phyloP scores from a whole-genome alignment of 2,113 vertebrate genomes.

The Lampris incognitus region DNA sequence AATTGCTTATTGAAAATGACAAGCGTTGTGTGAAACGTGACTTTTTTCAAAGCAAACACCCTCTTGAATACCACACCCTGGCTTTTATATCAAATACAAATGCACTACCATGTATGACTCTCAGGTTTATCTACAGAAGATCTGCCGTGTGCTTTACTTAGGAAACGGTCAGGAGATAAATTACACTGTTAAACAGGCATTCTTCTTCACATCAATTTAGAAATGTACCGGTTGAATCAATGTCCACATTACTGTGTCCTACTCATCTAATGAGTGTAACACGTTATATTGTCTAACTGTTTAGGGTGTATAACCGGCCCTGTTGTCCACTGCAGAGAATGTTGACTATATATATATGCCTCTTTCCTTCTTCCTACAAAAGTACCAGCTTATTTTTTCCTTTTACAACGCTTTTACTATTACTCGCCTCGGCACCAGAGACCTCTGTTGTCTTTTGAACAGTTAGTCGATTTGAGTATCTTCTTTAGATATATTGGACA shows the following conservation, averaged over 20 bases:
- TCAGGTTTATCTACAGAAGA: conserved; percentile 81
- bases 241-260: conserved; percentile 35
- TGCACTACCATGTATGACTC: conserved; percentile 54
- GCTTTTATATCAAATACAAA: conserved; percentile 81
- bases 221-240: conserved; percentile 28
- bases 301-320: conserved; percentile 9
- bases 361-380: conserved; percentile 21
- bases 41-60: background rate
- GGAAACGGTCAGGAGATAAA: too few relatives aligned
- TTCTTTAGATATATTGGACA: conserved; percentile 81
- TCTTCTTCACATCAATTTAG: background rate
- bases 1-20: background rate
- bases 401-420: conserved; percentile 15
- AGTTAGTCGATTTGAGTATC: conserved; percentile 60
- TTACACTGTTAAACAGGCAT: conserved; percentile 7
- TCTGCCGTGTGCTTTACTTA: conserved; percentile 27
- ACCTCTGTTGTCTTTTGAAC: conserved; percentile 29
- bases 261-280: conserved; percentile 24
- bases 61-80: conserved; percentile 60
- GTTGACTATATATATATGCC: background rate
- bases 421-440: conserved; percentile 50
- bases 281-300: conserved; percentile 16
- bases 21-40: background rate
- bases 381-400: conserved; percentile 9
- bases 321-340: conserved; percentile 18